Base-by-base conservation (phyloP, 2,888 invertebrate species). In the Agrilus cyanescens region DNA sequence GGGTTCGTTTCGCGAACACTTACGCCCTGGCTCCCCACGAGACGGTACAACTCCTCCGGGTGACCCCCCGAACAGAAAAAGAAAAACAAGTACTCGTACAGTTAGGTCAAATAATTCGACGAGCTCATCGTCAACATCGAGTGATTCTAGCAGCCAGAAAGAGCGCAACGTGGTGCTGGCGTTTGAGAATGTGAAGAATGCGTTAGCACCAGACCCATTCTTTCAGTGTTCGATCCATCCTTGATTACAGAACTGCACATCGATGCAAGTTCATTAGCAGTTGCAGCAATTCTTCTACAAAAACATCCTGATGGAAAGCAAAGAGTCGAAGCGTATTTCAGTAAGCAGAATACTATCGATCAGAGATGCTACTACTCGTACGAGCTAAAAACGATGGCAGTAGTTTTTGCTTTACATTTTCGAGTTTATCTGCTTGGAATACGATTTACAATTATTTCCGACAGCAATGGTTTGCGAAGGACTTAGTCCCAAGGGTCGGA, bases 391-490 rank as follows among this genome's bases (percentile, higher is more conserved):
- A 51, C 47, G 3, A 33, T 51, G 39, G 44, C 44, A 4, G 40
- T 40, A 14, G 40, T 40, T 12, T 40, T 20, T 16, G 37, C 40
- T 2, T 15, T 44, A 20, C 16, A 40, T 35, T 44, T 44, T 41
- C n/a, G 44, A 2, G 40, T 40, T 12, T 41, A 44, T 15, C 29
- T 40, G 16, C 32, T 44, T 12, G 44, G 44, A 1, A 15, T 49
- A 4, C 10, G 45, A 12, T 53, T 53, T 35, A 46, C 20, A n/a
- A 40, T 55, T 12, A 34, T 55, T 6, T 53, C 54, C 8, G 50
- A 55, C 33, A 55, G 52, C 33, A 49, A 42, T 29, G 50, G 49
- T 13, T 44, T 43, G 10, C 18, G 37, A 40, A 41, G 36, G 42
- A 44, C 12, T 12, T 45, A 5, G 30, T 41, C 8, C 47, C 43